Base-by-base conservation (phyloP, 2,797 vertebrate genomes). In the Phaenicophaeus curvirostris region DNA sequence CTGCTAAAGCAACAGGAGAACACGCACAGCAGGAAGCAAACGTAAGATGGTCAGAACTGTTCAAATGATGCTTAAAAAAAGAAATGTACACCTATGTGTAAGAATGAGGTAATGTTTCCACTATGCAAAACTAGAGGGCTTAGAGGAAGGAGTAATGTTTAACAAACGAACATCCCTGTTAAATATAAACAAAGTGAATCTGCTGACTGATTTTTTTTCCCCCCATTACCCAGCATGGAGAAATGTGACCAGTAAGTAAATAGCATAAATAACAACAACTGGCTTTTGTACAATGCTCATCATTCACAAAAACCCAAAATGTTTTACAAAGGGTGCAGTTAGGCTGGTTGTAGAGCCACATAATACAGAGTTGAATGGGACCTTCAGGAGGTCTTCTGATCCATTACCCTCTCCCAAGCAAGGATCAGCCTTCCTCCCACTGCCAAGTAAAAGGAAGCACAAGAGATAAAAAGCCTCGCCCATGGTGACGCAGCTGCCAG, bases 161-260 rank as follows among this genome's bases (percentile, higher is more conserved):
- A 93, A 83, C 69, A 90, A 87, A 91, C 62, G 59, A 63, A 23
- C 35, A 42, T 91, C 48, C 30, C 59, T 85, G 66, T 69, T 30
- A 66, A 82, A 83, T 50, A 68, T 35, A 93, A 91, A 93, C 69
- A 63, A 83, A 92, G 54, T 81, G 68, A 89, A 84, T 58, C 66
- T 88, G 76, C 59, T 90, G 89, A 62, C 54, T 77, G 48, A n/a
- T 58, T 59, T 66, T 35, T 90, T 69, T 65, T 39, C 61, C 19
- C 41, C 5, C 41, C 61, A 54, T 71, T 72, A 55, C 69, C 28
- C 59, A 79, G 59, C 48, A 71, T 55, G 3, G 23, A 93, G 48
- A 86, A 81, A 86, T 78, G 85, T 69, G 77, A 71, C 91, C 87
- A 82, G 93, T 82, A 96, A 96, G 86, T 57, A 76, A 88, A 84